Evolutionary conservation across 2,113 vertebrate species (phyloP).

Genomic region (Felis catus): F.catus_Fca126_mat1.0 CM031420.1:49416001-49416500

Average conservation of each 20-base stretch:
- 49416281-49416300: not conserved
- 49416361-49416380: not conserved
- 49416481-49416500: not conserved
- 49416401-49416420: not conserved
- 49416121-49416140: not conserved
- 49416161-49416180: no score
- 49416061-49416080: not conserved
- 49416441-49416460: not conserved
- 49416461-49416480: not conserved
- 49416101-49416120: not conserved
- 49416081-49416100: constrained; percentile 26
- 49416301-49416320: constrained; percentile 12
- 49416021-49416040: not conserved
- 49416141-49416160: not conserved
- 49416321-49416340: not conserved
- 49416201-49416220: constrained; percentile 16
- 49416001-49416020: not conserved
- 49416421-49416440: not conserved
- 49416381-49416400: not conserved
- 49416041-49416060: not conserved
- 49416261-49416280: not conserved
- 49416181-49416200: not conserved
- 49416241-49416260: not conserved
- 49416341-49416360: not conserved
- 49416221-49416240: not conserved